Base-by-base conservation (phyloP, 2,888 invertebrate species). In the Ophion ventricosus region DNA sequence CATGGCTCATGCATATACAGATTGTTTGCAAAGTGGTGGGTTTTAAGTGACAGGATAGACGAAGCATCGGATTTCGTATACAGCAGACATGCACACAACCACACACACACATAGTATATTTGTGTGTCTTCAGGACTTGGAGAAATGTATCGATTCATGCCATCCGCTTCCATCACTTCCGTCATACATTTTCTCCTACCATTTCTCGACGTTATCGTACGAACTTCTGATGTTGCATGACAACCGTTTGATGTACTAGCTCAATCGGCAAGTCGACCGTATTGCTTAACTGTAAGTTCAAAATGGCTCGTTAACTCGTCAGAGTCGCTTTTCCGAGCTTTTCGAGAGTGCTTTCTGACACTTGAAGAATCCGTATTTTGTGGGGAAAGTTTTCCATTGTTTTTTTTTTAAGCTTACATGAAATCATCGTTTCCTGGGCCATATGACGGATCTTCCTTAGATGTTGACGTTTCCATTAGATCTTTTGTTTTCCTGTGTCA, bases 1-100 rank as follows among this genome's bases (percentile, higher is more conserved):
- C 84, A 84, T 87, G 83, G 82, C 84, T 86, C 85, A 85, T 87
- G 85, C 84, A 85, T 81, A 87, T 85, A 86, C 82, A 85, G 82
- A 84, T 86, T 86, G 82, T 87, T 77, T 85, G 84, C 81, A 79
- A 83, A 83, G 84, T 82, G 86, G 79, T 79, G 76, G 82, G 81
- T 83, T 87, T 83, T 83, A 84, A 86, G 77, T 86, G 86, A 84
- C 83, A 82, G 82, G 78, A 83, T 86, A 77, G 83, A 54, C 67
- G 80, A 83, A 80, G 64, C 83, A 61, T 83, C 75, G 83, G 75
- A 74, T 83, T 79, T 59, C 49, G 26, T 72, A 70, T 57, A 64
- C 67, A 49, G 11, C n/a, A 11, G 49, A 74, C 29, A 5, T 14
- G 35, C 54, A 63, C 40, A 25, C 20, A 59, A n/a, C n/a, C n/a